A percentile compares a stretch with the other conserved stretches of the same genome.
These are phyloP conservation scores for Hydrolagus affinis DNA, from an alignment of 2,113 vertebrate genomes.

Conservation along the genomic window DNA sequence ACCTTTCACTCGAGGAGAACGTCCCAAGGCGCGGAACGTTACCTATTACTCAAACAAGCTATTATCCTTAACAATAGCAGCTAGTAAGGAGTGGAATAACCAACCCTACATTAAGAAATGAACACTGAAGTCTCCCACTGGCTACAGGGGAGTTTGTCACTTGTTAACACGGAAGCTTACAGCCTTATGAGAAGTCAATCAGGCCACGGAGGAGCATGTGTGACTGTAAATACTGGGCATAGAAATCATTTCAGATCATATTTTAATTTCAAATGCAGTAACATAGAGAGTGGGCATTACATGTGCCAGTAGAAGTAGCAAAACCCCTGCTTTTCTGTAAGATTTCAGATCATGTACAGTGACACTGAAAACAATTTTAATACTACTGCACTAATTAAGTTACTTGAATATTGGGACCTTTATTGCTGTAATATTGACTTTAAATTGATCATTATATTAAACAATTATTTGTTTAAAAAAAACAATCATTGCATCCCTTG, in stretches of 20 bases:
- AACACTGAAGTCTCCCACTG: not conserved
- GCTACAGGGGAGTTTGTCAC: not conserved
- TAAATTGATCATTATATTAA: too few relatives aligned
- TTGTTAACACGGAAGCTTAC: not conserved
- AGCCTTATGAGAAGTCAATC: not conserved
- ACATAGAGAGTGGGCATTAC: not conserved
- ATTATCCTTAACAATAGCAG: not conserved
- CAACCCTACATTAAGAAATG: not conserved
- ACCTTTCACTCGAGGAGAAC: too few relatives aligned
- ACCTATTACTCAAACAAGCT: not conserved
- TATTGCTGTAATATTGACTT: too few relatives aligned
- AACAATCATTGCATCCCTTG: too few relatives aligned
- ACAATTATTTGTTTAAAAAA: too few relatives aligned
- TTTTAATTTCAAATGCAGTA: not conserved
- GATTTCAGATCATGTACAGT: too few relatives aligned
- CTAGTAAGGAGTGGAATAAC: not conserved
- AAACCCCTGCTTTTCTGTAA: too few relatives aligned
- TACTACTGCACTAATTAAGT: too few relatives aligned
- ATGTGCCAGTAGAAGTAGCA: too few relatives aligned
- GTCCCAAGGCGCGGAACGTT: too few relatives aligned
- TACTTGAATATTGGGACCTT: too few relatives aligned
- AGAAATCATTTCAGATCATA: not conserved
- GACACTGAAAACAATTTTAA: too few relatives aligned
- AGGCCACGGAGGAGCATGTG: not conserved
- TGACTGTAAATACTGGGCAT: not conserved